A percentile compares a stretch with the other conserved stretches of the same genome.
Conservation (phyloP, 1,140 invertebrate genomes). For the Xylocopa sonorina region DNA sequence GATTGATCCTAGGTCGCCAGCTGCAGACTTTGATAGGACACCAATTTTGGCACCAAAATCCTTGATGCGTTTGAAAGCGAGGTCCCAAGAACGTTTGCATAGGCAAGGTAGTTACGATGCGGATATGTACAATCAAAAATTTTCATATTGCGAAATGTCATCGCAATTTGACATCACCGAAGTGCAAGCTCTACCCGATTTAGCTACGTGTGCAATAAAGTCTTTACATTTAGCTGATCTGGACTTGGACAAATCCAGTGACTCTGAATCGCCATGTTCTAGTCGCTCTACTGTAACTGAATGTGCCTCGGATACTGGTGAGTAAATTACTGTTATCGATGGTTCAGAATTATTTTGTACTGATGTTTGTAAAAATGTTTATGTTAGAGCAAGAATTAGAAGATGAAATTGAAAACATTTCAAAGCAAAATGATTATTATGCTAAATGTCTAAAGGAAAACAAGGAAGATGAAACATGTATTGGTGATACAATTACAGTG, state of each 20-base stretch:
- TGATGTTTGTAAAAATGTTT: slow-evolving; percentile 5
- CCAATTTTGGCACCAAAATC: slow-evolving; percentile 73
- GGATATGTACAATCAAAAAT: slow-evolving; percentile 39
- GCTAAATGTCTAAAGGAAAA: neutral
- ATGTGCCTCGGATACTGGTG: slow-evolving; percentile 25
- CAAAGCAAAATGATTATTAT: neutral
- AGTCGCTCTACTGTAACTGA: neutral
- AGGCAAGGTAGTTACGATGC: slow-evolving; percentile 44
- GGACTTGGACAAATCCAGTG: neutral
- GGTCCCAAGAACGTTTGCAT: slow-evolving; percentile 44
- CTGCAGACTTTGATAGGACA: slow-evolving; percentile 74
- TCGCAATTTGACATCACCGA: slow-evolving; percentile 60
- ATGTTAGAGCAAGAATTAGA: neutral
- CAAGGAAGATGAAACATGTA: neutral
- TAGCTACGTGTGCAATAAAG: neutral
- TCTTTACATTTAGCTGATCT: neutral
- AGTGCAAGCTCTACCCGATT: slow-evolving; percentile 67
- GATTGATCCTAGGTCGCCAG: slow-evolving; percentile 76
- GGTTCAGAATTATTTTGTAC: neutral
- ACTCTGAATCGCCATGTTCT: neutral
- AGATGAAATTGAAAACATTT: neutral
- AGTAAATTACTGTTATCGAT: slow-evolving; percentile 40
- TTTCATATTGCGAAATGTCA: slow-evolving; percentile 67
- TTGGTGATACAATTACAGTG: slow-evolving; percentile 67
- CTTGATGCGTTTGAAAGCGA: slow-evolving; percentile 43